These are phyloP conservation scores for Philotrypesis tridentata DNA, from an alignment of 1,140 invertebrate genomes.

Conservation along the genomic window DNA sequence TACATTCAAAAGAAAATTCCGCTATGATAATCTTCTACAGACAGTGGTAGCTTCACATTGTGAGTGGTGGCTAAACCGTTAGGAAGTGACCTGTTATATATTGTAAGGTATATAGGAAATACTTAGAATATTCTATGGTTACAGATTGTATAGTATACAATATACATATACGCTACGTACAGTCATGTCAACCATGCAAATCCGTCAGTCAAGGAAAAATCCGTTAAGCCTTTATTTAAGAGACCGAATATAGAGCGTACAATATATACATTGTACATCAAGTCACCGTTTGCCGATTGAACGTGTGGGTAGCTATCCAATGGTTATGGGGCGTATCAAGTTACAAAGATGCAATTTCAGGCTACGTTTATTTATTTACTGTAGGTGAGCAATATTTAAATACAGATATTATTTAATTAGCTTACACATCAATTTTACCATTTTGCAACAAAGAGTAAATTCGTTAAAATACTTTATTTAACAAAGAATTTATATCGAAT, in stretches of 20 bases:
- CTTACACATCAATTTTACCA: too few species aligned
- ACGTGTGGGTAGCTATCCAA: not conserved
- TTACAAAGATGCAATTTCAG: not conserved
- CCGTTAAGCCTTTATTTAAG: not conserved
- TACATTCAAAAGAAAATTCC: not conserved
- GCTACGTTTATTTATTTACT: not conserved
- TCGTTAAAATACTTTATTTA: too few species aligned
- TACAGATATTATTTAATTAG: too few species aligned
- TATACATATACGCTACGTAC: too few species aligned
- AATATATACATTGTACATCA: not conserved
- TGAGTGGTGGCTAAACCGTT: not conserved
- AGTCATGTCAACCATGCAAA: not conserved
- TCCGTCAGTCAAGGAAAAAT: not conserved
- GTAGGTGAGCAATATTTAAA: too few species aligned
- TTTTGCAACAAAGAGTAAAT: too few species aligned
- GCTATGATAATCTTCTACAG: not conserved
- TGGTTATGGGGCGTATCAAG: not conserved
- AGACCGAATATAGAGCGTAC: not conserved
- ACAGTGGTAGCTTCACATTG: not conserved
- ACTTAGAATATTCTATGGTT: not conserved
- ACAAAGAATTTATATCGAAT: too few species aligned
- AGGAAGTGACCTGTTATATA: conserved; percentile 2
- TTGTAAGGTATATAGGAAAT: not conserved
- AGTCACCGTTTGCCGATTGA: not conserved
- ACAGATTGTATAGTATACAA: not conserved